These are phyloP conservation scores for Plagodis pulveraria DNA, from an alignment of 2,888 invertebrate species.

Conservation along the genomic window DNA sequence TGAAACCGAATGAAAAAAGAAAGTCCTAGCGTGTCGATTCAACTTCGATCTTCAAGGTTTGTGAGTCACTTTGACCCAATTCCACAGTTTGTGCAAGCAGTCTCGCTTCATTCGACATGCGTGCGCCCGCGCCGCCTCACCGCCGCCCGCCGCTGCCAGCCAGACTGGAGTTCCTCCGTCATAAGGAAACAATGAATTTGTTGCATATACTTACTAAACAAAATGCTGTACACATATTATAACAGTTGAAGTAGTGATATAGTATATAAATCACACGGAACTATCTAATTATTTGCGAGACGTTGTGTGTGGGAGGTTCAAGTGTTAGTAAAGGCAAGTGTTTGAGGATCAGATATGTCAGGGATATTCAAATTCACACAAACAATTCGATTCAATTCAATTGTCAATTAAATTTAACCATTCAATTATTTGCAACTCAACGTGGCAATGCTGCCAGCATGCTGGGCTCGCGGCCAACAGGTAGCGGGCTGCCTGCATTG, in stretches of 20 bases:
- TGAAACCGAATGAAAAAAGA: conserved; percentile 13
- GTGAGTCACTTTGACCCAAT: conserved; percentile 29
- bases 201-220: background rate
- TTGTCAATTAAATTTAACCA: no score
- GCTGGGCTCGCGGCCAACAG: no score
- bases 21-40: conserved; percentile 14
- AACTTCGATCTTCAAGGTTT: conserved; percentile 21
- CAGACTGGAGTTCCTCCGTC: conserved; percentile 12
- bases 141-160: background rate
- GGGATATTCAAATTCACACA: no score
- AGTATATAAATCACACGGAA: no score
- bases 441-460: no score
- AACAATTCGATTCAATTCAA: no score
- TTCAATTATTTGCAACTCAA: no score
- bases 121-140: conserved; percentile 3
- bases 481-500: no score
- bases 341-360: no score
- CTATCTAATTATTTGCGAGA: no score
- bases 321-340: no score
- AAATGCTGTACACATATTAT: background rate
- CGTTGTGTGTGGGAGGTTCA: no score
- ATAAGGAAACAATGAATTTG: conserved; percentile 5
- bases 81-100: conserved; percentile 23
- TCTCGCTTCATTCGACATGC: conserved; percentile 24
- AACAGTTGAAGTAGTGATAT: background rate